Conservation (phyloP, 2,113 vertebrate genomes). For the Campylomormyrus tamandua region DNA sequence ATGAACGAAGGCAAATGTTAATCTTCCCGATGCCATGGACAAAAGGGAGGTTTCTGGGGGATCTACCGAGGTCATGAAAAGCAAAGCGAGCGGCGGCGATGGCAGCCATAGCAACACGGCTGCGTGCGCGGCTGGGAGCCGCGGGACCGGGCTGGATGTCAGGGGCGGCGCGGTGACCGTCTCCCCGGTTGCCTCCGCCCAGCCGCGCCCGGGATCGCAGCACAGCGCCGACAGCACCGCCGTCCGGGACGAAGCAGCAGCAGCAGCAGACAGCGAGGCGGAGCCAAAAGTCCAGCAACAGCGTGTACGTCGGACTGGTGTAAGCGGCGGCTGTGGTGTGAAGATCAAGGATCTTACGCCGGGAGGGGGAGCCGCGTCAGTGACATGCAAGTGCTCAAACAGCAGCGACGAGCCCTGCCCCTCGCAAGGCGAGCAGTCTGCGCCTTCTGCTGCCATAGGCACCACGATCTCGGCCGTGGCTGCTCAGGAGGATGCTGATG, state of each 20-base stretch:
- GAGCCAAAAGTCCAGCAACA: conserved; percentile 46
- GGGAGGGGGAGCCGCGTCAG: conserved; percentile 61
- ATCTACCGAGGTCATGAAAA: neutral
- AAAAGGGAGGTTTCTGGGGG: conserved; percentile 14
- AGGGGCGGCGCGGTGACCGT: conserved; percentile 33
- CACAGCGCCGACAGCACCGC: conserved; percentile 4
- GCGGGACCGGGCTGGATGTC: conserved; percentile 32
- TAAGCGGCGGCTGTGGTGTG: conserved; percentile 24
- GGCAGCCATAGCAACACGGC: conserved; percentile 49
- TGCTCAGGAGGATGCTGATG: conserved; percentile 47
- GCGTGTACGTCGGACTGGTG: conserved; percentile 25
- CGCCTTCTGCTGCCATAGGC: conserved; percentile 38
- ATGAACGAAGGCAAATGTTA: neutral
- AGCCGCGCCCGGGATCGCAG: conserved; percentile 31
- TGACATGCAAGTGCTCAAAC: conserved; percentile 50
- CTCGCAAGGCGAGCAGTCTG: conserved; percentile 40
- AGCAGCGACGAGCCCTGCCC: conserved; percentile 51
- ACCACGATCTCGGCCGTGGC: conserved; percentile 38
- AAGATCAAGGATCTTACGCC: conserved; percentile 50
- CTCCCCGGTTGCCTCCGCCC: conserved; percentile 34
- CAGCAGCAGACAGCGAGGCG: conserved; percentile 54
- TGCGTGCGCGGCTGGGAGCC: conserved; percentile 31
- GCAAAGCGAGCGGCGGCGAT: conserved; percentile 31
- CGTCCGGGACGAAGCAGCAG: conserved; percentile 53
- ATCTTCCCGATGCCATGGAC: conserved; percentile 27